Conservation (phyloP, 2,797 vertebrate species). For the Channa striata region DNA sequence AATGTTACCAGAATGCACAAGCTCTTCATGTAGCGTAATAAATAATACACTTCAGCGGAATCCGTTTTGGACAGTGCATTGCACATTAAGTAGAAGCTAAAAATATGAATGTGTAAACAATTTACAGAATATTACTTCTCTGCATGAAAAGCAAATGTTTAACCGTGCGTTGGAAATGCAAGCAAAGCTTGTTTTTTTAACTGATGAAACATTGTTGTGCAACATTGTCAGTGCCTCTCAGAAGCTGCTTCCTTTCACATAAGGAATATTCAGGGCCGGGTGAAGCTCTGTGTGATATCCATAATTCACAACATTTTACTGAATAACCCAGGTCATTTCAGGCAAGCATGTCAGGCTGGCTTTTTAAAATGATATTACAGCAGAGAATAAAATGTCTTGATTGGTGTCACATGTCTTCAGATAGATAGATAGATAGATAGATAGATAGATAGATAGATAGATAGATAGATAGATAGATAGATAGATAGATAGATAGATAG, state of each 20-base stretch:
- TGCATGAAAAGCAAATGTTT: slow-evolving; percentile 58
- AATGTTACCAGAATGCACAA: slow-evolving; percentile 39
- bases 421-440: no score
- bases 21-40: slow-evolving; percentile 25
- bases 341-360: neutral
- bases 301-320: slow-evolving; percentile 37
- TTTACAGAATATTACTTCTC: slow-evolving; percentile 45
- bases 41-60: slow-evolving; percentile 42
- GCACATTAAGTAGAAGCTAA: slow-evolving; percentile 37
- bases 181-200: slow-evolving; percentile 45
- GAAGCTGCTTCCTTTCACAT: slow-evolving; percentile 47
- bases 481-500: no score
- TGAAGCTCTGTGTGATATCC: slow-evolving; percentile 30
- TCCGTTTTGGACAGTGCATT: slow-evolving; percentile 35
- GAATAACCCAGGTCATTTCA: slow-evolving; percentile 1
- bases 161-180: slow-evolving; percentile 62
- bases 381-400: neutral
- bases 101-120: slow-evolving; percentile 54
- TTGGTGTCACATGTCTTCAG: no score
- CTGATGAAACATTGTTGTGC: slow-evolving; percentile 61
- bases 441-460: no score
- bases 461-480: no score
- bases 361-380: neutral
- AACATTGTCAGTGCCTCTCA: slow-evolving; percentile 26
- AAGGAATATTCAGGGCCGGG: slow-evolving; percentile 9